Conservation (phyloP, 2,888 invertebrate species). For the Tuta absoluta region DNA sequence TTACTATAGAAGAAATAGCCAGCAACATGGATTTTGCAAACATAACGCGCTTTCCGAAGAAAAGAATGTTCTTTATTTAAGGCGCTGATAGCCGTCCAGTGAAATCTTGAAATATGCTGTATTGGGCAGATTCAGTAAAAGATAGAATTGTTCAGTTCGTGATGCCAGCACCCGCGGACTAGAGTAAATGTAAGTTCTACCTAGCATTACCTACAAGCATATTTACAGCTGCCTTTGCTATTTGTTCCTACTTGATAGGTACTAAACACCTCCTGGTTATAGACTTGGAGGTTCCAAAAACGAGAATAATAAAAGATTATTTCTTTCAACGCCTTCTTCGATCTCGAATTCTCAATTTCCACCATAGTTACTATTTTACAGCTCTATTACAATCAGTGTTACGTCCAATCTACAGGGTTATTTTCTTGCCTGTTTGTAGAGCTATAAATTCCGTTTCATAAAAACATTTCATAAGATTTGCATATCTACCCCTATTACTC, state of each 20-base stretch:
- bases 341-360: not conserved
- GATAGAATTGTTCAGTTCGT: not conserved
- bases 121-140: conserved; percentile 3
- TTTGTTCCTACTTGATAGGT: conserved; percentile 37
- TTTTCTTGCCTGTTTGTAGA: not conserved
- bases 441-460: not conserved
- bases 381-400: too few relatives aligned
- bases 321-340: not conserved
- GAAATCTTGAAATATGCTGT: too few relatives aligned
- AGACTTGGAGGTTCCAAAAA: conserved; percentile 22
- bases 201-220: conserved; percentile 67
- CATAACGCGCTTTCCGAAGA: too few relatives aligned
- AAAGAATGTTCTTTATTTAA: too few relatives aligned
- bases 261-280: conserved; percentile 29
- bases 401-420: too few relatives aligned
- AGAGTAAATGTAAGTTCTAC: conserved; percentile 63
- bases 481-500: not conserved
- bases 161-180: conserved; percentile 72
- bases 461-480: conserved; percentile 6
- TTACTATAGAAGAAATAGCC: too few relatives aligned
- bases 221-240: conserved; percentile 61
- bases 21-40: too few relatives aligned
- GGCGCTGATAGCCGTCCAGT: too few relatives aligned
- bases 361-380: not conserved
- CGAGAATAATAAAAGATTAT: conserved; percentile 9